Evolutionary conservation across 30 jellyfish, hydroid and myxozoan genomes (phyloP).

Genomic region (Catostylus mosaicus): DNA sequence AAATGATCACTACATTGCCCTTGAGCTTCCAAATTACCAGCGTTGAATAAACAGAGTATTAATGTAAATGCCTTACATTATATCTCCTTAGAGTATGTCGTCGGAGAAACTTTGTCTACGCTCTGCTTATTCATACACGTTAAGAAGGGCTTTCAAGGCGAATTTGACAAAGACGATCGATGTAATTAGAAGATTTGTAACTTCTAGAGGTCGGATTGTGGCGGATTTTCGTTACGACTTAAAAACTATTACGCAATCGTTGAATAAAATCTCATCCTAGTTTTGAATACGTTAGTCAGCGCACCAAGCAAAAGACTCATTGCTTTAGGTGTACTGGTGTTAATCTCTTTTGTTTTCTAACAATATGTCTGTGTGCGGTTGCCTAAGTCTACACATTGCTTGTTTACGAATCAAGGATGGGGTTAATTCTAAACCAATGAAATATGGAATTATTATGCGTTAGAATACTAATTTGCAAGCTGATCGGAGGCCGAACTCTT

Average conservation of each 20-base stretch:
- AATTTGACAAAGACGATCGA: conserved; percentile 30
- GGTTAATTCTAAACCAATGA: conserved; percentile 3
- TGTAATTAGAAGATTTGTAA: conserved; percentile 42
- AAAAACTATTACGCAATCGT: conserved; percentile 41
- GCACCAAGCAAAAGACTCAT: conserved; percentile 1
- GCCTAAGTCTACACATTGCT: not conserved
- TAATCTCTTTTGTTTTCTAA: not conserved
- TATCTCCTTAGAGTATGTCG: conserved; percentile 34
- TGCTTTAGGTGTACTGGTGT: conserved; percentile 4
- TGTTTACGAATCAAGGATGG: not conserved
- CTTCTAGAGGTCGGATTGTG: conserved; percentile 31
- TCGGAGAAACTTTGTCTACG: conserved; percentile 27
- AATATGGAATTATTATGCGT: not conserved
- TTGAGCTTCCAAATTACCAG: not conserved
- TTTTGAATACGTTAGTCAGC: conserved; percentile 1
- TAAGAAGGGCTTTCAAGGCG: conserved; percentile 26
- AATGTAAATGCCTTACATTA: conserved; percentile 23
- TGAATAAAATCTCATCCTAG: conserved; percentile 28
- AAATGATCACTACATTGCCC: not conserved
- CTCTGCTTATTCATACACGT: conserved; percentile 36
- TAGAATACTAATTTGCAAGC: conserved; percentile 27
- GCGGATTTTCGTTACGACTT: conserved; percentile 33
- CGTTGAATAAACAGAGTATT: conserved; percentile 21
- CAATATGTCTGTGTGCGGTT: conserved; percentile 26
- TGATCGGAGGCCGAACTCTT: not conserved